A percentile compares a stretch with the other conserved stretches of the same genome.
These are phyloP conservation scores for Bos indicus DNA, from an alignment of 2,113 vertebrate genomes.

Conservation along the genomic window DNA sequence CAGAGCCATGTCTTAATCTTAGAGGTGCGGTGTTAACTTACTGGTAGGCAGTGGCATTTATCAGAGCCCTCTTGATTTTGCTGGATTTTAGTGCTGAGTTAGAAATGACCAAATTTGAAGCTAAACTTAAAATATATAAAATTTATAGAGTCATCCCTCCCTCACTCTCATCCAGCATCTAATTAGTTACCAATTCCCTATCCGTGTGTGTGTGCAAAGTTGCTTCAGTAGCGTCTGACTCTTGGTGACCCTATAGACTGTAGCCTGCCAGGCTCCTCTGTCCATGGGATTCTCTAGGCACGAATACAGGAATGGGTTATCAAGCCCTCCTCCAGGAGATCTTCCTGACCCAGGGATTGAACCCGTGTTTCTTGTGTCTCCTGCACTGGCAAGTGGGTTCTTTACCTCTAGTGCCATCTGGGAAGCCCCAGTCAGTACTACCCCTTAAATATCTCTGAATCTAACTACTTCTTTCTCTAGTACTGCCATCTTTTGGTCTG, in stretches of 20 bases:
- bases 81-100: not conserved
- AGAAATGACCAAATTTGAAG: not conserved
- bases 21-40: not conserved
- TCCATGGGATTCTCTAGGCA: not conserved
- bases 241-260: not conserved
- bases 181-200: not conserved
- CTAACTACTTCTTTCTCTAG: not conserved
- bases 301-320: not conserved
- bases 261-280: not conserved
- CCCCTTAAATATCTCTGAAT: not conserved
- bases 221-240: not conserved
- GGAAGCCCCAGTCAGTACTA: not conserved
- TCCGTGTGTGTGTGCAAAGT: not conserved
- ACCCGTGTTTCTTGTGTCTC: not conserved
- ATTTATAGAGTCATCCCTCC: not conserved
- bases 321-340: not conserved
- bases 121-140: not conserved
- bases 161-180: not conserved
- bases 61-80: not conserved
- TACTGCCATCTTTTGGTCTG: not conserved
- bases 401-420: not conserved
- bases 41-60: not conserved
- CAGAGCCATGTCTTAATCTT: not conserved
- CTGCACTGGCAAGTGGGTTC: not conserved
- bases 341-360: not conserved